Conservation (phyloP, 2,113 vertebrate genomes). For the Alaudala cheleensis region DNA sequence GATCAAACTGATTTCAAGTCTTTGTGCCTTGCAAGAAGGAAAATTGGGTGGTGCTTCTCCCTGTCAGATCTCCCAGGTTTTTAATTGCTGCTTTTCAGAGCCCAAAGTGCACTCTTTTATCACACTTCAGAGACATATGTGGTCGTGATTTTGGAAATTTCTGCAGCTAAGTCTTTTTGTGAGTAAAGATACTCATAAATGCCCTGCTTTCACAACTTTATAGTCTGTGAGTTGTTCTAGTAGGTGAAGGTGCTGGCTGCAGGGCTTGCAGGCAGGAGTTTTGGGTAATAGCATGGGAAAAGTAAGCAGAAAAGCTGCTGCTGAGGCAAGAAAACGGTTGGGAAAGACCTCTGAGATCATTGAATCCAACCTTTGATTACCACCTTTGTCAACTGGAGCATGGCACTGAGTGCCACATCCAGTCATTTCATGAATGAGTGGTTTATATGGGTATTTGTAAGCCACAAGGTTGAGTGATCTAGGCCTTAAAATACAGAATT, state of each 20-base stretch:
- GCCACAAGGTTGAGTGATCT: background rate
- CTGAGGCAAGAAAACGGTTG: background rate
- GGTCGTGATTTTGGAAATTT: background rate
- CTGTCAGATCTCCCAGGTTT: background rate
- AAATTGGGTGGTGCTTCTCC: background rate
- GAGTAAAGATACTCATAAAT: background rate
- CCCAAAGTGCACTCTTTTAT: background rate
- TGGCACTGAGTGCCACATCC: background rate
- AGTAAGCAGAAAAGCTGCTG: background rate
- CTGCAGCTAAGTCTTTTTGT: background rate
- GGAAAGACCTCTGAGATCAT: background rate
- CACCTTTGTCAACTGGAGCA: background rate
- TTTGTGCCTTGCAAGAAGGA: background rate
- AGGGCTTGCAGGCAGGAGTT: background rate
- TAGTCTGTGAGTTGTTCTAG: background rate
- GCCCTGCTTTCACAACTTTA: background rate
- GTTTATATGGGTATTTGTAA: background rate
- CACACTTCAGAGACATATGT: background rate
- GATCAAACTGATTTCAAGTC: background rate
- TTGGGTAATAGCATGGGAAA: background rate
- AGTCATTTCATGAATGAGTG: accelerated
- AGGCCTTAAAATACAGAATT: background rate
- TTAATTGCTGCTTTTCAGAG: background rate
- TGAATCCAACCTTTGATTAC: background rate
- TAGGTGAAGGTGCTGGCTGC: background rate